Conservation (phyloP, 2,797 vertebrate species). For the Acipenser transmontanus region DNA sequence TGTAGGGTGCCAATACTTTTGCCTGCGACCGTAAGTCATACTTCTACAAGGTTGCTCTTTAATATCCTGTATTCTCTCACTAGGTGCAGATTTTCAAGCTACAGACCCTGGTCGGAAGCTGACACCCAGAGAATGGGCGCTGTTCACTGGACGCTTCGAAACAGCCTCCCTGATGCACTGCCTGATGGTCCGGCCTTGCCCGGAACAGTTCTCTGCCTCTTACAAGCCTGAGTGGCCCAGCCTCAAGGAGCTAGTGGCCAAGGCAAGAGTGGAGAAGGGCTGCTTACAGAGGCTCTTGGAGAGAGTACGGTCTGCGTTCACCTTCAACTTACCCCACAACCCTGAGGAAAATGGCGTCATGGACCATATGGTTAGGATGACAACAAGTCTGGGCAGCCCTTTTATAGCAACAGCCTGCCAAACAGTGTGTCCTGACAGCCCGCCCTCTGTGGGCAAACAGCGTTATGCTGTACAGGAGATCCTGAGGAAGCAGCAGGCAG, state of each 20-base stretch:
- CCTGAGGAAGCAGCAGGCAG: constrained; percentile 55
- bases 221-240: constrained; percentile 81
- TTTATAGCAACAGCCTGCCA: constrained; percentile 72
- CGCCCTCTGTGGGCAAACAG: constrained; percentile 75
- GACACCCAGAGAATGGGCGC: constrained; percentile 83
- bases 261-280: constrained; percentile 69
- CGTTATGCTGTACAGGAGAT: constrained; percentile 81
- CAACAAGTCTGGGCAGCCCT: constrained; percentile 77
- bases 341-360: constrained; percentile 77
- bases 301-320: constrained; percentile 60
- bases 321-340: constrained; percentile 60
- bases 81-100: constrained; percentile 77
- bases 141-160: constrained; percentile 81
- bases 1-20: too few species aligned
- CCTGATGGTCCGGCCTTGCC: constrained; percentile 72
- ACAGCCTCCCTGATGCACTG: constrained; percentile 72
- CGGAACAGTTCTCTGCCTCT: constrained; percentile 66
- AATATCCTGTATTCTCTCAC: constrained; percentile 4
- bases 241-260: constrained; percentile 62
- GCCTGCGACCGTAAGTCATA: too few species aligned
- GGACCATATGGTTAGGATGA: constrained; percentile 87
- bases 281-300: constrained; percentile 74
- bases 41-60: too few species aligned
- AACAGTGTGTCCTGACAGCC: constrained; percentile 79
- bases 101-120: constrained; percentile 73